phyloP scores from a whole-genome alignment of 1,140 invertebrate genomes.

The Leptonema lineaticorne region DNA sequence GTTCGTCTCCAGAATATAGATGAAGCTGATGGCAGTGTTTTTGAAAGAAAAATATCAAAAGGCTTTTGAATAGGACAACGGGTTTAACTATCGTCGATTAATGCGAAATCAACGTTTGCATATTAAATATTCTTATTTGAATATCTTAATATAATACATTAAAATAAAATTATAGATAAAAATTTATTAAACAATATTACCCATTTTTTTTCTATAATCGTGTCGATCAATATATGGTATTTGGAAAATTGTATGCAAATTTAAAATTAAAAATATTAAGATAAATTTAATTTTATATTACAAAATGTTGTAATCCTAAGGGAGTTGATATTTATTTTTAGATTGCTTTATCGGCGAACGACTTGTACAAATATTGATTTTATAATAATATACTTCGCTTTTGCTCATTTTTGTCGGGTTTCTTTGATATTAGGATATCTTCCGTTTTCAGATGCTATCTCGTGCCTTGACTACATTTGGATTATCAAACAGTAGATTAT shows the following conservation, averaged over 20 bases:
- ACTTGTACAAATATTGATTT: not conserved
- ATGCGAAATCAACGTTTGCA: not conserved
- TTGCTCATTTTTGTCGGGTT: not conserved
- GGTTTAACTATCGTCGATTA: not conserved
- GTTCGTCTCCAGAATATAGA: constrained; percentile 13
- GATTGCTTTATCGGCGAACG: not conserved
- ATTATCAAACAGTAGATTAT: not conserved
- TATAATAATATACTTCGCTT: not conserved
- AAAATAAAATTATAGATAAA: no score
- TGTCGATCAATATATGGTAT: no score
- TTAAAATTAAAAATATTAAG: no score
- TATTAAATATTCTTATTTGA: not conserved
- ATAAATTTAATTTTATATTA: no score
- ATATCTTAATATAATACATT: no score
- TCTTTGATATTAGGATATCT: not conserved
- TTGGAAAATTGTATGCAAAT: no score
- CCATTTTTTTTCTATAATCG: no score
- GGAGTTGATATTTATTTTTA: not conserved
- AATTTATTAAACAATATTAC: no score
- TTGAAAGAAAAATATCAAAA: constrained; percentile 7
- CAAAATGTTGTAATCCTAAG: no score
- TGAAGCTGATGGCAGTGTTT: not conserved
- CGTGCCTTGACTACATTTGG: constrained; percentile 7
- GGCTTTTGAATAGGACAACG: not conserved
- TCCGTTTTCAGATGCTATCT: not conserved